Evolutionary conservation across 2,888 invertebrate species (phyloP), one percentile per base, ranked within the genome.

Genomic region (Philhelius pedissequus): DNA sequence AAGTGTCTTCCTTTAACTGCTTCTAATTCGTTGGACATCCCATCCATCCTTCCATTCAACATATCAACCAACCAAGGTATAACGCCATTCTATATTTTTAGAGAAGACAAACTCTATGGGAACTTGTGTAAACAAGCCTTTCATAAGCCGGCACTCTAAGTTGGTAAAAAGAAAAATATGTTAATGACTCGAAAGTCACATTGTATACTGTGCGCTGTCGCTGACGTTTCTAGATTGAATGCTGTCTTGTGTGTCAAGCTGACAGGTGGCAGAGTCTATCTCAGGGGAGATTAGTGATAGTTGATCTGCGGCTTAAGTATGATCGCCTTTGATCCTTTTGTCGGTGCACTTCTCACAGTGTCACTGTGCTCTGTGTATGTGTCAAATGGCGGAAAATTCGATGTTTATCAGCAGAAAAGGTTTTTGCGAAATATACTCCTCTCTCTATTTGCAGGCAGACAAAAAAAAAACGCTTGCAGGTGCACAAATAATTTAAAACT

Each of bases 191-290:
- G 8, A 25, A 30, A 78, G 73, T 60, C 68, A 27, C 45, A 58
- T 35, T 62, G 69, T 64, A 30, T 18, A 20, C 38, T 58, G 43
- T 11, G 35, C n/a, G n/a, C n/a, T n/a, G n/a, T n/a, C n/a, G n/a
- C 64, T 70, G 78, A 83, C 74, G 32, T 78, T 83, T 83, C 83
- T 78, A 43, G 83, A 83, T 74, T 83, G 83, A 83, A 64, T 64
- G 69, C 62, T 78, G 74, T 78, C 78, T 60, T 78, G 58, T 64
- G 69, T 73, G 62, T 76, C 60, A 38, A 32, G 54, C 25, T 43
- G 62, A 32, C 32, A 45, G 45, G 40, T 45, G 20, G 15, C 40
- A 25, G 35, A n/a, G 13, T n/a, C 15, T 32, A n/a, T 66, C 78
- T 73, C 77, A 35, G 9, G 32, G 62, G 69, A 62, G 75, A 69